Percentiles rank a stretch among this genome's conserved stretches.
phyloP scores from a whole-genome alignment of 2,888 invertebrate genomes.

The Entomobrya multifasciata region DNA sequence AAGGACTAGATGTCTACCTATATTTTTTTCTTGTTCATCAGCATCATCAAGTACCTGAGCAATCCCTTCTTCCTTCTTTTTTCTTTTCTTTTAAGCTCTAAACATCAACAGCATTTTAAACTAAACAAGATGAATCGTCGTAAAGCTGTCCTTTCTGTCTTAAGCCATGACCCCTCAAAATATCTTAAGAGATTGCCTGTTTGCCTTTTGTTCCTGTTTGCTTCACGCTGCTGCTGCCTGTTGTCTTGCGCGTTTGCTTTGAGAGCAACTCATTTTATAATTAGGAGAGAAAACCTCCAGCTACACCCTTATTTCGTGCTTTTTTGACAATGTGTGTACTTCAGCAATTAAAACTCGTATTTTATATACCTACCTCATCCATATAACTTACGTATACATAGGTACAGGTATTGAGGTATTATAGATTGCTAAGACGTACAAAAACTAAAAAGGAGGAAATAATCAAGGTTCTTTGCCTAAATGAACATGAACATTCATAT shows the following conservation, averaged over 20 bases:
- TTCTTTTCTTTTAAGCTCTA: too few relatives aligned
- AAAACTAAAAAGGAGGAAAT: slow-evolving; percentile 4
- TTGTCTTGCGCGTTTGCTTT: slow-evolving; percentile 5
- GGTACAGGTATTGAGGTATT: neutral
- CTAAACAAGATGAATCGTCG: slow-evolving; percentile 70
- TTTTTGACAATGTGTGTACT: slow-evolving; percentile 60
- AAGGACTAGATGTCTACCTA: slow-evolving; percentile 20
- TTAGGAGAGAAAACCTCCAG: slow-evolving; percentile 78
- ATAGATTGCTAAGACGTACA: neutral
- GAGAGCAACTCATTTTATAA: slow-evolving; percentile 77
- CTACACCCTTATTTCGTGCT: slow-evolving; percentile 76
- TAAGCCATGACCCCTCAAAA: slow-evolving; percentile 78
- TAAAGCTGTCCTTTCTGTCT: slow-evolving; percentile 79
- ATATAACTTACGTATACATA: neutral
- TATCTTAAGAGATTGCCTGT: slow-evolving; percentile 25
- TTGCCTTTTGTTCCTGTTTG: neutral
- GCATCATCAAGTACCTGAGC: slow-evolving; percentile 50
- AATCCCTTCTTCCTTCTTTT: slow-evolving; percentile 45
- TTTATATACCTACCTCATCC: too few relatives aligned
- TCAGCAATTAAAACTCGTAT: slow-evolving; percentile 79
- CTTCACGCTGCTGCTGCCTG: slow-evolving; percentile 3
- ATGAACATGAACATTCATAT: slow-evolving; percentile 38
- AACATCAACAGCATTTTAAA: slow-evolving; percentile 29
- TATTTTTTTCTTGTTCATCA: slow-evolving; percentile 20
- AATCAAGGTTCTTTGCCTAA: slow-evolving; percentile 26